phyloP scores from a whole-genome alignment of 2,113 vertebrate species.

The Macquaria australasica region DNA sequence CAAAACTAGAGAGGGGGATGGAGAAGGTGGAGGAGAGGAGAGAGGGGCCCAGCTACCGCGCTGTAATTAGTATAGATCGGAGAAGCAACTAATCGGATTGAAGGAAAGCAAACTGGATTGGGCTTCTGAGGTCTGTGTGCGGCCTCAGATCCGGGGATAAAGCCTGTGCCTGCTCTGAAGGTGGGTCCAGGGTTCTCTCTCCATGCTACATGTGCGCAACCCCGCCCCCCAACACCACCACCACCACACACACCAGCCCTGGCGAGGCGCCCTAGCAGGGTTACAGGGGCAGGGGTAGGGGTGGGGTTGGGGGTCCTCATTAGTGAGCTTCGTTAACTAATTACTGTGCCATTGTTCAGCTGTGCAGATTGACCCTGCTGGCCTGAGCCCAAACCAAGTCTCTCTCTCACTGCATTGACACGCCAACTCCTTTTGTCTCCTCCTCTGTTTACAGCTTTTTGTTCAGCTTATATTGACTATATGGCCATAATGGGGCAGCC shows the following conservation, averaged over 20 bases:
- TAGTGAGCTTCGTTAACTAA: slow-evolving; percentile 81
- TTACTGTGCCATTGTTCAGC: slow-evolving; percentile 77
- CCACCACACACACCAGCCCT: slow-evolving; percentile 28
- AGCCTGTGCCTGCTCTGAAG: slow-evolving; percentile 59
- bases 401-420: slow-evolving; percentile 52
- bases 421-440: slow-evolving; percentile 63
- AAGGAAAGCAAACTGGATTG: slow-evolving; percentile 83
- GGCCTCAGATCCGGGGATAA: slow-evolving; percentile 69
- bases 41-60: slow-evolving; percentile 49
- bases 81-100: slow-evolving; percentile 85
- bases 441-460: slow-evolving; percentile 67
- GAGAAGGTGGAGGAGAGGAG: slow-evolving; percentile 56
- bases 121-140: slow-evolving; percentile 65
- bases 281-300: slow-evolving; percentile 41
- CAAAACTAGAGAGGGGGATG: slow-evolving; percentile 57
- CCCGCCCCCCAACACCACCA: neutral
- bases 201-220: slow-evolving; percentile 19
- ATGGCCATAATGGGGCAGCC: slow-evolving; percentile 52
- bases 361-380: slow-evolving; percentile 77
- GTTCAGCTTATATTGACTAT: slow-evolving; percentile 70
- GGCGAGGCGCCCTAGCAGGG: slow-evolving; percentile 39
- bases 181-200: slow-evolving; percentile 33
- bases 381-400: slow-evolving; percentile 64
- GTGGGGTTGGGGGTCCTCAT: slow-evolving; percentile 65
- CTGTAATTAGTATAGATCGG: slow-evolving; percentile 86